Conservation (phyloP, 2,113 vertebrate genomes). For the Greenwoodochromis staneri region DNA sequence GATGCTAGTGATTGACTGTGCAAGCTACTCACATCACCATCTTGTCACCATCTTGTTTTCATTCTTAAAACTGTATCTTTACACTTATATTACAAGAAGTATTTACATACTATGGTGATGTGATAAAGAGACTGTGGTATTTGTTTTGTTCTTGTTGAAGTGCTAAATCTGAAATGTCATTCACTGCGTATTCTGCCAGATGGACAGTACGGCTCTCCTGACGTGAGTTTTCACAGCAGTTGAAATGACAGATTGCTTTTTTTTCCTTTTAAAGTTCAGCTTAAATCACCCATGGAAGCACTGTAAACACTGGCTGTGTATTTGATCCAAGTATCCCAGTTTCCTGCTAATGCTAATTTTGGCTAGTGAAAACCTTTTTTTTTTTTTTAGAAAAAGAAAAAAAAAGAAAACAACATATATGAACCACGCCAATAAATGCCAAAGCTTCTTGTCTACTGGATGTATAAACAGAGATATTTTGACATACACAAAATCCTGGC, state of each 20-base stretch:
- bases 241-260: conserved; percentile 32
- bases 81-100: neutral
- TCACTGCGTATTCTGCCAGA: conserved; percentile 1
- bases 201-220: conserved; percentile 10
- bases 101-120: neutral
- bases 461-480: neutral
- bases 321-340: neutral
- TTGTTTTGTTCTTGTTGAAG: conserved; percentile 26
- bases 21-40: neutral
- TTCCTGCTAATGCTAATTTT: neutral
- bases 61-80: neutral
- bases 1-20: neutral
- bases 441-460: neutral
- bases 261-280: conserved; percentile 18
- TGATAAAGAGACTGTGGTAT: conserved; percentile 3
- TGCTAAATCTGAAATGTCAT: conserved; percentile 16
- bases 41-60: neutral
- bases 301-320: neutral
- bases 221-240: conserved; percentile 17
- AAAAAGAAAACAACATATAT: neutral
- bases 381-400: neutral
- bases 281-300: conserved; percentile 24
- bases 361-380: neutral
- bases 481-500: neutral
- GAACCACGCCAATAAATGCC: neutral